Conservation (phyloP, 2,888 invertebrate genomes). For the Vesta saturnalis region DNA sequence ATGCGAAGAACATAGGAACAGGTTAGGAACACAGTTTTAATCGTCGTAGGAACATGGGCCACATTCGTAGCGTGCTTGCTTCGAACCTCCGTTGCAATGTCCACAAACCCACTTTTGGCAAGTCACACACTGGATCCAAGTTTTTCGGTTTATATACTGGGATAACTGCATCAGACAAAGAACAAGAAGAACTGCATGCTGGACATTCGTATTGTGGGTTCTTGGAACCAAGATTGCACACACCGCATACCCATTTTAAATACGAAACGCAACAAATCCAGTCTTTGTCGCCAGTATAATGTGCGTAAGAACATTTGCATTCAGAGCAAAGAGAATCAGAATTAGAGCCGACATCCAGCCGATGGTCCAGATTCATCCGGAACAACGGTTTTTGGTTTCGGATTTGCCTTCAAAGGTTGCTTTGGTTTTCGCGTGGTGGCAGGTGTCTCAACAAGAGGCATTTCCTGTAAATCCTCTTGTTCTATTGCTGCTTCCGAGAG, state of each 20-base stretch:
- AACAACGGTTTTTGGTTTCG: no score
- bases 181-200: background rate
- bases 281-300: background rate
- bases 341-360: background rate
- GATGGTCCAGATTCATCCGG: background rate
- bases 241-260: background rate
- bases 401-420: no score
- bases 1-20: no score
- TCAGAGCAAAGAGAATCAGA: background rate
- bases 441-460: no score
- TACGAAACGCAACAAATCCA: background rate
- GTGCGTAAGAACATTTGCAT: background rate
- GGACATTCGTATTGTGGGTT: background rate
- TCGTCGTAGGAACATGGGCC: no score
- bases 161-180: background rate
- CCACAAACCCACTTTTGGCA: background rate
- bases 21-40: no score
- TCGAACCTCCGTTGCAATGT: no score
- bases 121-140: background rate
- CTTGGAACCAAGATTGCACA: background rate
- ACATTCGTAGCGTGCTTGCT: no score
- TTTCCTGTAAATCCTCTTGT: no score
- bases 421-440: no score
- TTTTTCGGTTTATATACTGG: no score
- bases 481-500: background rate